Base-by-base conservation (phyloP, 2,113 vertebrate genomes). In the Axis porcinus region DNA sequence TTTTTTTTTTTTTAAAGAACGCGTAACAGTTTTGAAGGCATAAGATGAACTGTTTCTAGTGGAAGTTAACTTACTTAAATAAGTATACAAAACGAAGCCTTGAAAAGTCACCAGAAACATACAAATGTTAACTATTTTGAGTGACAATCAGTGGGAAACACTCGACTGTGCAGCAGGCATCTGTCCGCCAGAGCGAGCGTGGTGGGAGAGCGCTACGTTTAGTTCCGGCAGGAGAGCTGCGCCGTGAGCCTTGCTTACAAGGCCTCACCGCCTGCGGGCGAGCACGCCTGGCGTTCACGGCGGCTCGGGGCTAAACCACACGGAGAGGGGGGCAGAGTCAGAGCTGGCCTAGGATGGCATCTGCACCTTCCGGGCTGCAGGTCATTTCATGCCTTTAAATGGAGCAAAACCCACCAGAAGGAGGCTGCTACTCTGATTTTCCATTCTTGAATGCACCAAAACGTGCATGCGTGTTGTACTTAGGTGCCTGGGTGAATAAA, bases 11-110 rank as follows among this genome's bases (percentile, higher is more conserved):
- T 98, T 98, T 98, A 98, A 97, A 97, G 98, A 98, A 94, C 52
- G 98, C 94, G 90, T 97, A 97, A 98, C 64, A 99, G 98, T 97
- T 98, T 97, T 98, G 98, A 98, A 98, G 99, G 99, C 96, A 98
- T 98, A 99, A 98, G 98, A 98, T 98, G 98, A 98, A 98, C 98
- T 98, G 98, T 97, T 97, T 97, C 98, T 99, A 99, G 93, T 97
- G 97, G 98, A 98, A 70, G 97, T 98, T 98, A 97, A 96, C 98
- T 33, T 96, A 97, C 58, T 98, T 96, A 95, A 96, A 88, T 81
- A 96, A 94, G 91, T 95, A 97, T 14, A 83, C 95, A 98, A 94
- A 96, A 97, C 54, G 98, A 98, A 97, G 95, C 36, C 89, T 92
- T 97, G 95, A 98, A 98, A 40, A 98, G 97, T 92, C 97, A 98